These are phyloP conservation scores for Charina bottae DNA, from an alignment of 2,113 vertebrate species.

Conservation along the genomic window DNA sequence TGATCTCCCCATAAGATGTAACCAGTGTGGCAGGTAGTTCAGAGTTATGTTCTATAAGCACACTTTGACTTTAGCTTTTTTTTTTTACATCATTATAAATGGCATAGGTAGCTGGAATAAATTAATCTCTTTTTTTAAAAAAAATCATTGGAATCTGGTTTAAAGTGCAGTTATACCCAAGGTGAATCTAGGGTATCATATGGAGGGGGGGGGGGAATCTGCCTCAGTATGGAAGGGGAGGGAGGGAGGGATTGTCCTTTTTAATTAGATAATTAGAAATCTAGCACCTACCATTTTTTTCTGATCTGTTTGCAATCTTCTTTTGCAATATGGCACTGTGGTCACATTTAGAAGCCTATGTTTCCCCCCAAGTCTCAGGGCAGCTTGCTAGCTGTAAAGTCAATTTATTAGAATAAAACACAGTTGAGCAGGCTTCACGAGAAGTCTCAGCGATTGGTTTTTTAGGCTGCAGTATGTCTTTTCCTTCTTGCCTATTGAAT, in stretches of 20 bases:
- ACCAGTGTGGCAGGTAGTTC: too few species aligned
- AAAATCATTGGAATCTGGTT: neutral
- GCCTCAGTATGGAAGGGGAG: neutral
- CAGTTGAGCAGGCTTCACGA: neutral
- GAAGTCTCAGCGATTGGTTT: neutral
- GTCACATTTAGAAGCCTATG: neutral
- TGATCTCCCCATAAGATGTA: too few species aligned
- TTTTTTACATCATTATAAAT: neutral
- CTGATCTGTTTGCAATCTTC: neutral
- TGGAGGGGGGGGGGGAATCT: neutral
- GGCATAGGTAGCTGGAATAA: neutral
- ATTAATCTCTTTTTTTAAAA: neutral
- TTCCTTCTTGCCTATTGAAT: conserved; percentile 16
- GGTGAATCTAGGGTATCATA: neutral
- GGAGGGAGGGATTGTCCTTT: neutral
- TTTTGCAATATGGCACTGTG: neutral
- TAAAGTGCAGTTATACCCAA: neutral
- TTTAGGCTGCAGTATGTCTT: conserved; percentile 24
- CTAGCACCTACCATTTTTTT: neutral
- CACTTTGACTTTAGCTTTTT: too few species aligned
- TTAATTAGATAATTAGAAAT: neutral
- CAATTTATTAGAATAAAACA: conserved; percentile 22
- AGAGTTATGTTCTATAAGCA: neutral
- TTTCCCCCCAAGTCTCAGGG: neutral
- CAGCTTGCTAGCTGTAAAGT: neutral